Percentiles rank a stretch among this genome's conserved stretches.
phyloP scores from a whole-genome alignment of 1,140 invertebrate genomes.

The Sinella curviseta region DNA sequence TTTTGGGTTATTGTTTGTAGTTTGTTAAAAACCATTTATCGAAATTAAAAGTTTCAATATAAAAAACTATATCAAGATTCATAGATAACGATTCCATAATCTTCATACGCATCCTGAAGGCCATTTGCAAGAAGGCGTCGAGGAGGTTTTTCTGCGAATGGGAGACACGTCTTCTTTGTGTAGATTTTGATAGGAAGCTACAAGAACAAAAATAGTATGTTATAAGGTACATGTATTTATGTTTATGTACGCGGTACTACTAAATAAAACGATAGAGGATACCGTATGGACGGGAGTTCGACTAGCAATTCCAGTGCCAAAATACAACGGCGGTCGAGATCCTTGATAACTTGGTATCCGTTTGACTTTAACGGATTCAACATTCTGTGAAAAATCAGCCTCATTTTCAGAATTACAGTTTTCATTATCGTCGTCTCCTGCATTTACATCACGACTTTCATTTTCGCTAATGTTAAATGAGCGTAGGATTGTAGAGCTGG shows the following conservation, averaged over 20 bases:
- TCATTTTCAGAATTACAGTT: neutral
- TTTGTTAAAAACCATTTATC: too few relatives aligned
- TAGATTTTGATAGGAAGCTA: constrained; percentile 37
- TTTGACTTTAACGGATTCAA: neutral
- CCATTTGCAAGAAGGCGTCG: constrained; percentile 29
- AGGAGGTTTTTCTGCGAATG: constrained; percentile 13
- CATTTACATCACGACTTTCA: neutral
- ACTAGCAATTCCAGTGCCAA: neutral
- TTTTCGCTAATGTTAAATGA: too few relatives aligned
- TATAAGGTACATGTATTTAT: neutral
- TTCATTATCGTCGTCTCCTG: neutral
- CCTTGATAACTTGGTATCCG: neutral
- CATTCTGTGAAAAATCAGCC: neutral
- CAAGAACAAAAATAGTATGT: neutral
- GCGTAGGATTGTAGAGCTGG: neutral
- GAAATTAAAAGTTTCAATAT: neutral
- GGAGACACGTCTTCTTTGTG: constrained; percentile 18
- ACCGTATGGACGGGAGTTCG: constrained; percentile 3
- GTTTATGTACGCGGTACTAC: too few relatives aligned
- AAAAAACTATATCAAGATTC: neutral
- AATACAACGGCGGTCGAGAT: neutral
- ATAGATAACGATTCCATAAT: neutral
- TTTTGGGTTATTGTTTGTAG: too few relatives aligned
- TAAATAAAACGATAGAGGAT: too few relatives aligned
- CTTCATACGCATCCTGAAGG: constrained; percentile 17